These are phyloP conservation scores for Notiomystis cincta DNA, from an alignment of 2,113 vertebrate species.

Conservation along the genomic window DNA sequence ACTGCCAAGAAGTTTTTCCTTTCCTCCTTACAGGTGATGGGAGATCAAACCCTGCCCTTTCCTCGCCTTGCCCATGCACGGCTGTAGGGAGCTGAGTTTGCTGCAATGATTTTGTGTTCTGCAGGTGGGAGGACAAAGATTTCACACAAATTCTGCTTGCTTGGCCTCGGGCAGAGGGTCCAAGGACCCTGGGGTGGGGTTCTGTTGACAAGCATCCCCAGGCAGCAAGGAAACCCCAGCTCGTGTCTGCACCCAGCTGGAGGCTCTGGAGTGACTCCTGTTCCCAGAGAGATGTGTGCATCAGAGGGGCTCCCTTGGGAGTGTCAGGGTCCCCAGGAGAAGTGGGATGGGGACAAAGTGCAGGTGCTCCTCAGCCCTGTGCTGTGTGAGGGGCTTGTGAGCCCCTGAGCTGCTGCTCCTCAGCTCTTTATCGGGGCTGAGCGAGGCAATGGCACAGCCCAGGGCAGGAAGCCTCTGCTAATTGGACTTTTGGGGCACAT, in stretches of 20 bases:
- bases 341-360: not conserved
- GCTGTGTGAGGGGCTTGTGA: accelerated
- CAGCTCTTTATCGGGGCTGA: not conserved
- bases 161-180: not conserved
- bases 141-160: not conserved
- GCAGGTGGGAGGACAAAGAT: not conserved
- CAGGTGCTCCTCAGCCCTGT: accelerated
- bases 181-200: not conserved
- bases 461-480: not conserved
- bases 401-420: not conserved
- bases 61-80: not conserved
- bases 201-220: accelerated
- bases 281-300: not conserved
- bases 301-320: not conserved
- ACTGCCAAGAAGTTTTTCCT: not conserved
- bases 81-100: not conserved
- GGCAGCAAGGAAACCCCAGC: not conserved
- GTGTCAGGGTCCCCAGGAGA: not conserved
- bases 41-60: not conserved
- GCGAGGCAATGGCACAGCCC: not conserved
- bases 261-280: not conserved
- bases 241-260: not conserved
- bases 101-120: not conserved
- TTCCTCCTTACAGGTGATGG: not conserved
- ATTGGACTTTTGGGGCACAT: not conserved